Percentiles rank a stretch among this genome's conserved stretches.
These are phyloP conservation scores for Papilio elwesi DNA, from an alignment of 2,888 invertebrate genomes.

Conservation along the genomic window DNA sequence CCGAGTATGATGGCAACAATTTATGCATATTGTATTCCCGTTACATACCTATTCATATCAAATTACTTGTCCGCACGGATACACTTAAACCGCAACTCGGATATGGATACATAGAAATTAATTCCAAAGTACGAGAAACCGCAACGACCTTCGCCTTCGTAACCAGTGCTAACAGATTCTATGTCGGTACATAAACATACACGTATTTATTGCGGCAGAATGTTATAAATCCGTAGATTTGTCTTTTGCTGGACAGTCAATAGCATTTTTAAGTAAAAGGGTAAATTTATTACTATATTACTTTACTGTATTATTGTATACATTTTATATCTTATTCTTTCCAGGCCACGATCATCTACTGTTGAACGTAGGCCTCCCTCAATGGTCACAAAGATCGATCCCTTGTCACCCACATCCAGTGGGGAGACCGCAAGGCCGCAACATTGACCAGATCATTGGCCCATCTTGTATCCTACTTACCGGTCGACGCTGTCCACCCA, in stretches of 20 bases:
- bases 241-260: background rate
- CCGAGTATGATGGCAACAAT: too few species aligned
- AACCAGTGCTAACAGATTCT: conserved; percentile 33
- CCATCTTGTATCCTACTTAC: too few species aligned
- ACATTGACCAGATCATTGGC: too few species aligned
- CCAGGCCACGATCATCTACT: too few species aligned
- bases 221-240: background rate
- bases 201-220: background rate
- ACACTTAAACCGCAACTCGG: conserved; percentile 14
- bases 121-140: conserved; percentile 19
- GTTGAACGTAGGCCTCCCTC: too few species aligned
- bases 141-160: conserved; percentile 22
- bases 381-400: too few species aligned
- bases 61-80: conserved; percentile 16
- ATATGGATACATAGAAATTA: conserved; percentile 5
- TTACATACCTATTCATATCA: conserved; percentile 10
- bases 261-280: background rate
- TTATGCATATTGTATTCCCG: background rate
- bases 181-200: conserved; percentile 13
- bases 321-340: too few species aligned
- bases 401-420: too few species aligned
- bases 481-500: too few species aligned
- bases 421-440: too few species aligned
- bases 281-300: too few species aligned
- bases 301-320: too few species aligned